Percentiles rank a stretch among this genome's conserved stretches.
These are phyloP conservation scores for Drosophila recens DNA, from an alignment of 2,888 invertebrate genomes.

Conservation along the genomic window DNA sequence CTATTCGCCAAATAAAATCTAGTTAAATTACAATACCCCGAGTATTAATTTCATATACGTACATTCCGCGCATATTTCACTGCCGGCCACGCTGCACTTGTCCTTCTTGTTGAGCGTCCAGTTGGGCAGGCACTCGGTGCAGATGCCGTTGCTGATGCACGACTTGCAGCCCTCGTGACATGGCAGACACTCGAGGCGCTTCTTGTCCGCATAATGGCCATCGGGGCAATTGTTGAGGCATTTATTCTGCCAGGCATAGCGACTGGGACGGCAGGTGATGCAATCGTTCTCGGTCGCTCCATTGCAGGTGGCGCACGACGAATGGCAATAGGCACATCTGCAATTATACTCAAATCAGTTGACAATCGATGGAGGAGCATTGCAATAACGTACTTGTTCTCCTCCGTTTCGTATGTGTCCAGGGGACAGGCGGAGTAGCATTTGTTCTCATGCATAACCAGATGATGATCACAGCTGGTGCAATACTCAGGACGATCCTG, in stretches of 20 bases:
- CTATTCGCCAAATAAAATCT: background rate
- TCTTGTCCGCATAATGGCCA: slow-evolving; percentile 91
- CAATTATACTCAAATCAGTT: slow-evolving; percentile 15
- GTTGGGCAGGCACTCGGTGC: slow-evolving; percentile 90
- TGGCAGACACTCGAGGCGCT: slow-evolving; percentile 91
- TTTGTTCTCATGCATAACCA: slow-evolving; percentile 92
- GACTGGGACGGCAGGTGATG: slow-evolving; percentile 91
- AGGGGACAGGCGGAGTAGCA: slow-evolving; percentile 94
- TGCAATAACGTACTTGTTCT: slow-evolving; percentile 88
- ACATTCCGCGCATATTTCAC: slow-evolving; percentile 89
- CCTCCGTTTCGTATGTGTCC: slow-evolving; percentile 93
- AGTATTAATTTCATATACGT: slow-evolving; percentile 69
- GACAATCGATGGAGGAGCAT: background rate
- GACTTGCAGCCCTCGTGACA: slow-evolving; percentile 92
- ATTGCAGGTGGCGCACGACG: slow-evolving; percentile 92
- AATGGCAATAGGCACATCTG: slow-evolving; percentile 92
- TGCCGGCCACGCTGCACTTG: slow-evolving; percentile 90
- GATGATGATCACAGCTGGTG: slow-evolving; percentile 94
- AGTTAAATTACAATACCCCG: background rate
- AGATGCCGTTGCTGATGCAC: slow-evolving; percentile 90
- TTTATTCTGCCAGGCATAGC: slow-evolving; percentile 90
- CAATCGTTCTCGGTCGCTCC: slow-evolving; percentile 92
- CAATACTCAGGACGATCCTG: slow-evolving; percentile 93
- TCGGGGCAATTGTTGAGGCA: slow-evolving; percentile 91
- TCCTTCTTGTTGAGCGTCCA: slow-evolving; percentile 92